A percentile compares a stretch with the other conserved stretches of the same genome.
Evolutionary conservation across 2,888 invertebrate species (phyloP).

Genomic region (Thymelicus acteon): DNA sequence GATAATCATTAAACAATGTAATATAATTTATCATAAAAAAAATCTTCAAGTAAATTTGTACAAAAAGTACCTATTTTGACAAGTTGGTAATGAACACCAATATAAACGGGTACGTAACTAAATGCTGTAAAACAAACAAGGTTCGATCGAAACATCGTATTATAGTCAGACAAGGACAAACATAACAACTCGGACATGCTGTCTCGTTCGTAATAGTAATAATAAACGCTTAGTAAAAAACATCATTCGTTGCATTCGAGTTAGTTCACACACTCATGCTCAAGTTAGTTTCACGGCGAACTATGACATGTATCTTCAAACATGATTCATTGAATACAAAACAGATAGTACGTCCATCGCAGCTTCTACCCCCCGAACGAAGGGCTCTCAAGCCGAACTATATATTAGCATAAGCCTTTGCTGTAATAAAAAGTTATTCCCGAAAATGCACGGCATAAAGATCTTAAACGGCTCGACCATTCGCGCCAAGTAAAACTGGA

Average conservation of each 20-base stretch:
- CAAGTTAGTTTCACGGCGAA: conserved; percentile 50
- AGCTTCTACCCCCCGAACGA: conserved; percentile 57
- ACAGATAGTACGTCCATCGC: conserved; percentile 63
- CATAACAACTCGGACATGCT: conserved; percentile 16
- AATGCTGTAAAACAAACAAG: conserved; percentile 26
- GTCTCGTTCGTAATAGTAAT: conserved; percentile 5
- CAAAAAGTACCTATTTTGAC: too few relatives aligned
- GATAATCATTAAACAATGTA: too few relatives aligned
- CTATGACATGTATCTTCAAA: conserved; percentile 12
- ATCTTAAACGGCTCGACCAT: conserved; percentile 57
- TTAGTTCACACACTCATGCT: conserved; percentile 76
- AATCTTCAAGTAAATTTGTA: too few relatives aligned
- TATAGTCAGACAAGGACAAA: conserved; percentile 1
- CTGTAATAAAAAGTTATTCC: conserved; percentile 62
- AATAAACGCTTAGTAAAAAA: conserved; percentile 30
- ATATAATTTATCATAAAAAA: neutral
- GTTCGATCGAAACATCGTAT: conserved; percentile 14
- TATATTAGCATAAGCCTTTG: conserved; percentile 71
- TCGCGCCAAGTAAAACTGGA: conserved; percentile 61
- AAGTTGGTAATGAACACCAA: conserved; percentile 25
- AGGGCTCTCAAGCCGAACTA: conserved; percentile 63
- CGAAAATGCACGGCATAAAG: conserved; percentile 57
- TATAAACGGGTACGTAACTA: conserved; percentile 15
- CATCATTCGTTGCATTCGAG: conserved; percentile 52
- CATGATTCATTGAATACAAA: conserved; percentile 41